Base-by-base conservation (phyloP, 2,113 vertebrate species). In the Pipa parva region DNA sequence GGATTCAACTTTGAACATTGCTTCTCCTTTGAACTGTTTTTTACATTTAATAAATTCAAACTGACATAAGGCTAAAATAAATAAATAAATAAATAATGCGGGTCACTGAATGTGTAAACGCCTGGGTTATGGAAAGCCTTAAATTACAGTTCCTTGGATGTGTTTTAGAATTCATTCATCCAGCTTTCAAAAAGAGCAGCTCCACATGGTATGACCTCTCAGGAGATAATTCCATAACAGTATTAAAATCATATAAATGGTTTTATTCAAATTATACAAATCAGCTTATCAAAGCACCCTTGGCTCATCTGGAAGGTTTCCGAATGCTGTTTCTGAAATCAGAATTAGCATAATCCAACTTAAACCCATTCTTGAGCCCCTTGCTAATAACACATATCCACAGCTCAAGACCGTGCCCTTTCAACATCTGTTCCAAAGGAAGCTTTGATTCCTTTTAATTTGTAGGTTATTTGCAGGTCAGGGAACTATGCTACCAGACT, bases 331-430 rank as follows among this genome's bases (percentile, higher is more conserved):
- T 74, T 73, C 69, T 71, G 77, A 66, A 78, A 79, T 63, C 74
- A 78, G 63, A 82, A 82, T 78, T 78, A 81, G 73, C 72, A 84
- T 86, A 84, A 85, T 87, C 80, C 80, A 82, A 63, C 77, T 76
- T 48, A 84, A 84, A 79, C 75, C 75, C 76, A 76, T 78, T 78
- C 72, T 63, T 67, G 71, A 77, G 64, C 59, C 71, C 48, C 63
- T 65, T 73, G 76, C 73, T 79, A 78, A 84, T 84, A 83, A 81
- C 45, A 81, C 42, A 73, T 77, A 77, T 74, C 71, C 51, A 52
- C 62, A 79, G 63, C 74, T 75, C 58, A 75, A 66, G 72, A 79
- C 59, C 74, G 76, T 78, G 75, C 57, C 73, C 76, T 75, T 81
- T 76, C 71, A 81, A 73, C 79, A 80, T 81, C 74, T 84, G 79